phyloP scores from a whole-genome alignment of 1,140 invertebrate species.

The Trissolcus basalis region DNA sequence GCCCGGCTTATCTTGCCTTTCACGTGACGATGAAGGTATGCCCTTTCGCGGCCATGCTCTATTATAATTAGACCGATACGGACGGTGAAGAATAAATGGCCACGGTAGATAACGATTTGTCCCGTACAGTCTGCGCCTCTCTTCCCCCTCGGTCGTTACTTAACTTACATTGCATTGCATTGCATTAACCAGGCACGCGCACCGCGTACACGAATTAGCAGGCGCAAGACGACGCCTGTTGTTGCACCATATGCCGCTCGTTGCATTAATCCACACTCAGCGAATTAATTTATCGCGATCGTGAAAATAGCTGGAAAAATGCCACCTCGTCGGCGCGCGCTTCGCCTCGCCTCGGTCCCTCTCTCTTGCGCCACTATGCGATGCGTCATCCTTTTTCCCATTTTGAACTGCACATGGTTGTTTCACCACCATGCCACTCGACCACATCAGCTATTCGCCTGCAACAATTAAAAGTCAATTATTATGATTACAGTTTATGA shows the following conservation, averaged over 20 bases:
- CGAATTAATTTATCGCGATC: constrained; percentile 55
- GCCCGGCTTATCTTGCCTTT: constrained; percentile 45
- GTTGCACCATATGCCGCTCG: constrained; percentile 51
- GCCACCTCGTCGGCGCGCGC: constrained; percentile 13
- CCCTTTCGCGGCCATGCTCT: constrained; percentile 45
- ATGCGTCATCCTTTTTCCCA: constrained; percentile 44
- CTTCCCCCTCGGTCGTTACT: constrained; percentile 34
- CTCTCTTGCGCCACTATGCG: constrained; percentile 13
- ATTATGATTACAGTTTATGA: too few species aligned
- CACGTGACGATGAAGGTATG: constrained; percentile 57
- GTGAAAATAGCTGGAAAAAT: constrained; percentile 49
- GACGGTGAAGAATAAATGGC: constrained; percentile 40
- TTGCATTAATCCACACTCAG: constrained; percentile 43
- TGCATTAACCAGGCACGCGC: constrained; percentile 51
- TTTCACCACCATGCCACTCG: too few species aligned
- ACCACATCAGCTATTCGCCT: too few species aligned
- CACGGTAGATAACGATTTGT: constrained; percentile 56
- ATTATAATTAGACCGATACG: constrained; percentile 53
- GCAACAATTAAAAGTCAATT: too few species aligned
- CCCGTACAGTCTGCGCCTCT: constrained; percentile 11
- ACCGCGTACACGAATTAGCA: constrained; percentile 44
- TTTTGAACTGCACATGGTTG: constrained; percentile 12
- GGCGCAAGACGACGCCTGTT: constrained; percentile 47
- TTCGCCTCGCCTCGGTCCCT: too few species aligned
- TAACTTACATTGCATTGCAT: constrained; percentile 50